Evolutionary conservation across 2,888 invertebrate genomes (phyloP), one percentile per base, ranked within the genome.

Genomic region (Caprella mutica): DNA sequence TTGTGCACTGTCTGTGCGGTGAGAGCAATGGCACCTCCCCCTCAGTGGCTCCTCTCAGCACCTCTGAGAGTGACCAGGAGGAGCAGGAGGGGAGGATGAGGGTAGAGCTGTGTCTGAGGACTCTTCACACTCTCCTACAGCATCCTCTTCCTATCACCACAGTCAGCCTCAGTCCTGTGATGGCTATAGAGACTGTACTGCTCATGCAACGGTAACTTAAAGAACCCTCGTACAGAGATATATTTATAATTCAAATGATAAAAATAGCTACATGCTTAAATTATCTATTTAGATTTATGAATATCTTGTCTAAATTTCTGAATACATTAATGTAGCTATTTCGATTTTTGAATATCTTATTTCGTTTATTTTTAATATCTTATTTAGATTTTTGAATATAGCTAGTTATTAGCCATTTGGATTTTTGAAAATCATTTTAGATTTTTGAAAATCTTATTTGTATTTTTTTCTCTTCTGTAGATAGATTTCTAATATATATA

Each of bases 201-300:
- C 59, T 64, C 8, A 64, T 64, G 64, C 64, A 64, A 51, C 60
- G 64, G 64, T 64, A 39, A n/a, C n/a, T n/a, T n/a, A n/a, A n/a
- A n/a, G n/a, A n/a, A n/a, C n/a, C n/a, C n/a, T n/a, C n/a, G n/a
- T n/a, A 17, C 3, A 38, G 19, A 17, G n/a, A 17, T 38, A 4
- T 38, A 38, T 4, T 38, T 4, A 2, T 38, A 17, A 3, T 19
- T 3, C 19, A 38, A 38, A 2, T 38, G 19, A 2, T 3, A 38
- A n/a, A 3, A 2, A 38, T 38, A 38, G 17, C 4, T 38, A 38
- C n/a, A 38, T 17, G 19, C n/a, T 17, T 17, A 38, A 38, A 38
- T 38, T 35, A 12, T 35, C 12, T 12, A 35, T 35, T 35, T 12
- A 12, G n/a, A 35, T 12, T 12, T 12, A 12, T 35, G n/a, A 35